phyloP scores from a whole-genome alignment of 2,888 invertebrate genomes.

The Lucinisca nassula region DNA sequence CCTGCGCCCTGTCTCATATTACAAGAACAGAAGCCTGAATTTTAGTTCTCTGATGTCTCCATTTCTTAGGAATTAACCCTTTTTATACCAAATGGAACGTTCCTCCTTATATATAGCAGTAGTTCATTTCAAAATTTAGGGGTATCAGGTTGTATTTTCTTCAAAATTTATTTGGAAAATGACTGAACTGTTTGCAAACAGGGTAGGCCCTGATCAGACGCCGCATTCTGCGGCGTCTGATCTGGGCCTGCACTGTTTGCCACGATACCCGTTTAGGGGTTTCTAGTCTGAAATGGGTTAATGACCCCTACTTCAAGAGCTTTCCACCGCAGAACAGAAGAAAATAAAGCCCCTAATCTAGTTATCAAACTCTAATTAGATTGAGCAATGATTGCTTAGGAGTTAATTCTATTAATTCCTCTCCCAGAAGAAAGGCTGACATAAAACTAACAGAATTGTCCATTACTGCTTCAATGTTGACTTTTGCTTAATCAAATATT shows the following conservation, averaged over 20 bases:
- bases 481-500: constrained; percentile 21
- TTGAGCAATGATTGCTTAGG: constrained; percentile 67
- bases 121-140: too few species aligned
- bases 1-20: too few species aligned
- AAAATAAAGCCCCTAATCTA: constrained; percentile 58
- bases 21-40: neutral
- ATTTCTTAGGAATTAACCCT: neutral
- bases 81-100: too few species aligned
- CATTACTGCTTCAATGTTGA: constrained; percentile 17
- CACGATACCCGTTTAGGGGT: too few species aligned
- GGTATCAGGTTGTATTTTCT: too few species aligned
- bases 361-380: constrained; percentile 71
- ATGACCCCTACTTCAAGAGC: constrained; percentile 1
- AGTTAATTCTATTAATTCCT: constrained; percentile 48
- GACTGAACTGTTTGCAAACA: too few species aligned
- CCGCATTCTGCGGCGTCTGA: too few species aligned
- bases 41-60: neutral
- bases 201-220: too few species aligned
- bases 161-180: too few species aligned
- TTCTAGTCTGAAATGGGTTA: too few species aligned
- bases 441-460: constrained; percentile 8
- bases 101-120: too few species aligned
- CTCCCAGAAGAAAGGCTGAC: constrained; percentile 3
- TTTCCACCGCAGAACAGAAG: neutral
- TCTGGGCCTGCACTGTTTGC: too few species aligned